These are phyloP conservation scores for Temnothorax longispinosus DNA, from an alignment of 1,140 invertebrate genomes.

Conservation along the genomic window DNA sequence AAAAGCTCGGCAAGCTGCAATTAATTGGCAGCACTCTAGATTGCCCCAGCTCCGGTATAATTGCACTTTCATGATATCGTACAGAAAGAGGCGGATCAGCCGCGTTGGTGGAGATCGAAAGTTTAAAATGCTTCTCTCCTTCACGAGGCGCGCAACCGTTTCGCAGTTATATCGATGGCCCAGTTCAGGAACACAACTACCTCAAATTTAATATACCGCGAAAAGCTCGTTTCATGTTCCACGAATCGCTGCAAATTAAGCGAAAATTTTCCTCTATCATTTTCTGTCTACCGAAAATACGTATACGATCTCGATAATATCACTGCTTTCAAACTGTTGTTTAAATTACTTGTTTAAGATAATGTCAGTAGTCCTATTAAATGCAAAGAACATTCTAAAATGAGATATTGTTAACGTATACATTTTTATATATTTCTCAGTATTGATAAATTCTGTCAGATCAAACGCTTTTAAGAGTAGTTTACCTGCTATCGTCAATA, in stretches of 20 bases:
- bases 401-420: not conserved
- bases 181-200: constrained; percentile 5
- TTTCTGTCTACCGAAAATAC: not conserved
- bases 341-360: too few relatives aligned
- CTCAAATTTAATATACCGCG: constrained; percentile 23
- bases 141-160: not conserved
- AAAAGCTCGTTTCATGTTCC: not conserved
- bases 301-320: not conserved
- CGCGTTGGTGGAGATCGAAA: not conserved
- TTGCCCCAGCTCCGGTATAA: constrained; percentile 14
- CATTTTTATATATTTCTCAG: not conserved
- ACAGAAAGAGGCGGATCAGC: constrained; percentile 6
- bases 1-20: constrained; percentile 26
- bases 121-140: constrained; percentile 41
- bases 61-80: constrained; percentile 27
- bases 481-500: not conserved
- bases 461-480: not conserved
- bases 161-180: constrained; percentile 37
- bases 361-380: not conserved
- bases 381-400: not conserved
- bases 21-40: constrained; percentile 44
- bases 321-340: not conserved
- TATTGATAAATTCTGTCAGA: not conserved
- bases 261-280: not conserved
- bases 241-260: not conserved